Evolutionary conservation across 2,797 vertebrate species (phyloP), one percentile per base, ranked within the genome.

Genomic region (Chanos chanos): DNA sequence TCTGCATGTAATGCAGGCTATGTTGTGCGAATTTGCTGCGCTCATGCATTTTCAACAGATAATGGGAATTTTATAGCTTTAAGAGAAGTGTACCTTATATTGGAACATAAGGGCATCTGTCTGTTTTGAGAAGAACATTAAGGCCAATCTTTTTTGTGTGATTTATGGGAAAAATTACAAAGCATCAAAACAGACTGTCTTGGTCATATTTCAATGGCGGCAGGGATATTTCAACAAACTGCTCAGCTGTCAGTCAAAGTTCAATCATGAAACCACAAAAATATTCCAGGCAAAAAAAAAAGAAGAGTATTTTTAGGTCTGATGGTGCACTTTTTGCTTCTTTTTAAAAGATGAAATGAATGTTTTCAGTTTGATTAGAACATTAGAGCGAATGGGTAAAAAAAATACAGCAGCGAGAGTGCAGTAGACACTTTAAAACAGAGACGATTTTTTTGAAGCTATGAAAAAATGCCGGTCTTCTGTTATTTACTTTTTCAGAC

Each of bases 401-500:
- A n/a, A n/a, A n/a, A n/a, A n/a, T n/a, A n/a, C n/a, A 37, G 8
- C 19, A 15, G 13, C 22, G 3, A 18, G 31, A 36, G 24, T 13
- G 19, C 19, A 37, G 16, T 53, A 53, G 51, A 53, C 33, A 53
- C 24, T 52, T n/a, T 6, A 19, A 27, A 19, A 24, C 28, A 18
- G 13, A n/a, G 15, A 4, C 25, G n/a, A 45, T 54, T 16, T 36
- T 52, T 52, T 53, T 28, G 40, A 36, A 53, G 27, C 44, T 25
- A 57, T 28, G 37, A 37, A 53, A 66, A 28, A 37, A 43, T 54
- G 36, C 12, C 60, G 52, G 24, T 13, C 25, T 1, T 54, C 48
- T 15, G n/a, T 28, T 28, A 62, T 61, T 71, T 48, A 60, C 62
- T 73, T 70, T 64, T n/a, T n/a, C n/a, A n/a, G n/a, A n/a, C 37